Evolutionary conservation across 2,113 vertebrate species (phyloP).

Genomic region (Osmerus eperlanus): DNA sequence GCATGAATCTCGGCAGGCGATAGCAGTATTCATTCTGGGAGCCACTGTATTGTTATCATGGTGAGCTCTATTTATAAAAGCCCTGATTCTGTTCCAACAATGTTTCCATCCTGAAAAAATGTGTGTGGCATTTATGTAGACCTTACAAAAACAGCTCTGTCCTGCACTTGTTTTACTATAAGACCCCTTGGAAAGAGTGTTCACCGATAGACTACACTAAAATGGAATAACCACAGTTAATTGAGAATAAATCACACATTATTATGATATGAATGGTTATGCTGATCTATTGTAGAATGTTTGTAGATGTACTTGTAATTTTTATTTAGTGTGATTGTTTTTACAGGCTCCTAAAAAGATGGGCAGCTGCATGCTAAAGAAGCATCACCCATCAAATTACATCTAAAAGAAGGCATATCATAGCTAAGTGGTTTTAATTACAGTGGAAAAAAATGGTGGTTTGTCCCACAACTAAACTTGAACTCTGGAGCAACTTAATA

Average conservation of each 20-base stretch:
- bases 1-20: constrained; percentile 33
- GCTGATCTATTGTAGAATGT: too few relatives aligned
- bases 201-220: too few relatives aligned
- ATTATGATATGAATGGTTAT: too few relatives aligned
- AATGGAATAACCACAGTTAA: too few relatives aligned
- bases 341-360: constrained; percentile 41
- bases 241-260: too few relatives aligned
- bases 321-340: constrained; percentile 34
- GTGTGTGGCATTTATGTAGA: background rate
- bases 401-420: constrained; percentile 51
- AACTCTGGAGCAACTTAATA: constrained; percentile 48
- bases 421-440: constrained; percentile 66
- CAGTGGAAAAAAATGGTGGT: constrained; percentile 64
- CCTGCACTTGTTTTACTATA: background rate
- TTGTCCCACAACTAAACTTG: constrained; percentile 55
- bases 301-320: too few relatives aligned
- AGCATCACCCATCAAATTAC: constrained; percentile 30
- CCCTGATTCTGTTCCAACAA: constrained; percentile 56
- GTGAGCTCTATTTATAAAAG: constrained; percentile 60
- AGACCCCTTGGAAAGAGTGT: too few relatives aligned
- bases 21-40: constrained; percentile 23
- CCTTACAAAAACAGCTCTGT: constrained; percentile 20
- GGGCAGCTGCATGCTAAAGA: background rate
- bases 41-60: constrained; percentile 44
- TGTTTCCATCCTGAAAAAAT: constrained; percentile 44